A percentile compares a stretch with the other conserved stretches of the same genome.
phyloP scores from a whole-genome alignment of 2,888 invertebrate species.

The Latrodectus elegans region DNA sequence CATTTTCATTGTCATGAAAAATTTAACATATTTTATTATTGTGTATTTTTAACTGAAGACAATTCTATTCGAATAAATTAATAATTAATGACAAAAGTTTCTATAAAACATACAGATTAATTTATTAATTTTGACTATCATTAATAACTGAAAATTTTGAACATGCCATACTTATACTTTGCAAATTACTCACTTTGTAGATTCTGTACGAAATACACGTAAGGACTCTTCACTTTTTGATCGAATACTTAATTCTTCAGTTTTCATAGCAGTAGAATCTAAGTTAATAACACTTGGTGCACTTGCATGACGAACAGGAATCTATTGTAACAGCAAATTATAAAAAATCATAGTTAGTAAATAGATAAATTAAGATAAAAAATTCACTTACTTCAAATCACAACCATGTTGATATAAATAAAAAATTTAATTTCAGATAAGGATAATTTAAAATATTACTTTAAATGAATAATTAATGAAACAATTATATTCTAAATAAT shows the following conservation, averaged over 20 bases:
- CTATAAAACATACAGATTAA: background rate
- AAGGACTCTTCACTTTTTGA: constrained; percentile 59
- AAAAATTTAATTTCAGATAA: too few species aligned
- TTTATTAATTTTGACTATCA: background rate
- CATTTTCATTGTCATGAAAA: too few species aligned
- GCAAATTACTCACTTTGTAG: constrained; percentile 19
- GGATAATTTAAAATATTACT: too few species aligned
- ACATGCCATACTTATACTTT: background rate
- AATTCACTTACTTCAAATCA: background rate
- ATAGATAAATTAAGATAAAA: too few species aligned
- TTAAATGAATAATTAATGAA: too few species aligned
- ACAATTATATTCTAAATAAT: too few species aligned
- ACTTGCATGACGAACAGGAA: constrained; percentile 84
- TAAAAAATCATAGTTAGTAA: too few species aligned
- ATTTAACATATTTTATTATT: too few species aligned
- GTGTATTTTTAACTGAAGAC: too few species aligned
- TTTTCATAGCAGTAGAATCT: constrained; percentile 82
- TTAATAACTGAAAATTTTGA: background rate
- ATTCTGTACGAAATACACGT: constrained; percentile 21
- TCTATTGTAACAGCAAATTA: constrained; percentile 73
- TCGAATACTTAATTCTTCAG: constrained; percentile 76
- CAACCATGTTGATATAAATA: too few species aligned
- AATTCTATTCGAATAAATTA: too few species aligned
- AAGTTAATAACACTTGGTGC: constrained; percentile 90
- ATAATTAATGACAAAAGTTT: too few species aligned